Base-by-base conservation (phyloP, 2,888 invertebrate genomes). In the Hypercompe scribonia region DNA sequence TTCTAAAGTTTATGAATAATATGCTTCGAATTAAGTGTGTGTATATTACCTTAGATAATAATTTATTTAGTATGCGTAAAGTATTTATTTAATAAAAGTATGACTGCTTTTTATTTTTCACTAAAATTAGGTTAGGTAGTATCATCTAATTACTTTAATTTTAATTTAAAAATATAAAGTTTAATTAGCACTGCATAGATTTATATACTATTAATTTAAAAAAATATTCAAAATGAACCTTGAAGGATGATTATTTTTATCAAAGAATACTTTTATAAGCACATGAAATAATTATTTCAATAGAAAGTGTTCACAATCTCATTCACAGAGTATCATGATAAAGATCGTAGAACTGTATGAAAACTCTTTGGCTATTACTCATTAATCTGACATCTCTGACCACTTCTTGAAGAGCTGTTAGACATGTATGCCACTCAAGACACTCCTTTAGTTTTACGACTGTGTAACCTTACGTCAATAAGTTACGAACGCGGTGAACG, bases 401-500 rank as follows among this genome's bases (percentile, higher is more conserved):
- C n/a, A 58, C 3, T 58, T 58, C 58, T 58, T 28, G 46, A 21
- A 58, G 58, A 58, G 28, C 28, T 28, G 61, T 61, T 61, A 69
- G 11, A 39, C 21, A 58, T 11, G 42, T 31, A 31, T 61, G 39
- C 31, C 39, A 31, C 31, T 42, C 61, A 39, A 31, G 31, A 28
- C 61, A 58, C 68, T 68, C 10, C 24, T 58, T 15, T 28, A 61
- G 61, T 61, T 61, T 42, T 61, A 61, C 39, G 5, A 28, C 39
- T 69, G 61, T 69, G 31, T 24, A 54, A 42, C 24, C 31, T 54
- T 54, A 33, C 33, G 68, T 54, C 34, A 39, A 54, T 39, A 61
- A 46, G 61, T 69, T 39, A 68, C 39, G 69, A 69, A 39, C 28
- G 36, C 39, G 28, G 58, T 34, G 36, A 34, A 68, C 15, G 50